Conservation (phyloP, 1,140 invertebrate genomes). For the Subanguina moxae region DNA sequence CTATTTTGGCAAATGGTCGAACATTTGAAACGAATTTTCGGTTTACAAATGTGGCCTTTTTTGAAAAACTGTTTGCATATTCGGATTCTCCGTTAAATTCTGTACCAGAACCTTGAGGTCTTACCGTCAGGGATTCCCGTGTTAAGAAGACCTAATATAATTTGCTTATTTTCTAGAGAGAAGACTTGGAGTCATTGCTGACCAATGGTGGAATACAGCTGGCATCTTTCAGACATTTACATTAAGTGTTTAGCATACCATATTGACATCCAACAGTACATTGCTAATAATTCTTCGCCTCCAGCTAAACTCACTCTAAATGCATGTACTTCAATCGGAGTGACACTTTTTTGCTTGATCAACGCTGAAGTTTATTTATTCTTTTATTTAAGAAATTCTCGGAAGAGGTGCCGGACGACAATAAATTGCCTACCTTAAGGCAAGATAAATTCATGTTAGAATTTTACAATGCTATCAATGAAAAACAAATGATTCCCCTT, state of each 20-base stretch:
- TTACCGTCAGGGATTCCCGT: too few species aligned
- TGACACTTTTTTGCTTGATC: conserved; percentile 10
- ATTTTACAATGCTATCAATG: conserved; percentile 52
- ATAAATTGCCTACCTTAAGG: conserved; percentile 43
- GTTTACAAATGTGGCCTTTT: too few species aligned
- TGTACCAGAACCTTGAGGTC: too few species aligned
- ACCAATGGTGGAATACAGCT: conserved; percentile 17
- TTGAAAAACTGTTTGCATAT: too few species aligned
- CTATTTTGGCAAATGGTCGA: too few species aligned
- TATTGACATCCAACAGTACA: conserved; percentile 45
- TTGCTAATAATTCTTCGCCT: neutral
- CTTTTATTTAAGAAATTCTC: conserved; percentile 21
- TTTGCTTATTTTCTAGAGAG: conserved; percentile 14
- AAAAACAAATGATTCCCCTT: conserved; percentile 49
- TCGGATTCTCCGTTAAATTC: too few species aligned
- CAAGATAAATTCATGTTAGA: conserved; percentile 51
- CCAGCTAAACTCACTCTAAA: conserved; percentile 26
- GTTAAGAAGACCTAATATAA: neutral
- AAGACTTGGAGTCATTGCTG: conserved; percentile 44
- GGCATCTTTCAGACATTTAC: too few species aligned
- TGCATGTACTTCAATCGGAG: conserved; percentile 26
- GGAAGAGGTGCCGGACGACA: conserved; percentile 23
- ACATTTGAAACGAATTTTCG: too few species aligned
- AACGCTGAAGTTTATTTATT: neutral
- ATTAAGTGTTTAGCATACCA: conserved; percentile 42